phyloP scores from a whole-genome alignment of 2,888 invertebrate species.

The Erebia palarica region DNA sequence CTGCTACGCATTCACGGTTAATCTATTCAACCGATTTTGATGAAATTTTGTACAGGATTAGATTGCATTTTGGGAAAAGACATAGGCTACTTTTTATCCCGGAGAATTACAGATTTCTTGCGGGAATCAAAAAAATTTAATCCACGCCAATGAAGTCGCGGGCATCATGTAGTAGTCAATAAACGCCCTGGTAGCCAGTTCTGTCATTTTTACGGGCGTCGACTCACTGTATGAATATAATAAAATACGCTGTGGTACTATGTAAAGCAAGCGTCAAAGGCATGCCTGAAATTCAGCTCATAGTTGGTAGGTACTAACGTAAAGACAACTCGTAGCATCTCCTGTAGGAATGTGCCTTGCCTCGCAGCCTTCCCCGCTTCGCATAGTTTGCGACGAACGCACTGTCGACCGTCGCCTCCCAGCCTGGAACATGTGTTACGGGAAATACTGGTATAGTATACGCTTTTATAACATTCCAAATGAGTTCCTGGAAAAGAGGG shows the following conservation, averaged over 20 bases:
- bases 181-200: too few relatives aligned
- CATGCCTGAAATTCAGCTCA: slow-evolving; percentile 22
- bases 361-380: slow-evolving; percentile 72
- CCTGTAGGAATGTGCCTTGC: slow-evolving; percentile 84
- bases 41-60: too few relatives aligned
- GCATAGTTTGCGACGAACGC: slow-evolving; percentile 86
- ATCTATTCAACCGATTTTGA: too few relatives aligned
- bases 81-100: too few relatives aligned
- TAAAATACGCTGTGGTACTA: not conserved
- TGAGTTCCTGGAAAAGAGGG: too few relatives aligned
- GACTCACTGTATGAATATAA: not conserved
- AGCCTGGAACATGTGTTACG: slow-evolving; percentile 61
- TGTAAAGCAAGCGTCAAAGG: slow-evolving; percentile 13
- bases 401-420: slow-evolving; percentile 82
- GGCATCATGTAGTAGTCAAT: too few relatives aligned
- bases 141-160: too few relatives aligned
- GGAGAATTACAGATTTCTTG: too few relatives aligned
- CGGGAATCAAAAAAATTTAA: too few relatives aligned
- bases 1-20: too few relatives aligned
- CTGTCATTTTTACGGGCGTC: not conserved
- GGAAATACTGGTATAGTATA: not conserved
- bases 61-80: too few relatives aligned
- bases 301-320: slow-evolving; percentile 76
- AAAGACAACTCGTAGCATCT: slow-evolving; percentile 85
- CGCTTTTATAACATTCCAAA: too few relatives aligned